Conservation (phyloP, 2,888 invertebrate species). For the Rosalia funebris region DNA sequence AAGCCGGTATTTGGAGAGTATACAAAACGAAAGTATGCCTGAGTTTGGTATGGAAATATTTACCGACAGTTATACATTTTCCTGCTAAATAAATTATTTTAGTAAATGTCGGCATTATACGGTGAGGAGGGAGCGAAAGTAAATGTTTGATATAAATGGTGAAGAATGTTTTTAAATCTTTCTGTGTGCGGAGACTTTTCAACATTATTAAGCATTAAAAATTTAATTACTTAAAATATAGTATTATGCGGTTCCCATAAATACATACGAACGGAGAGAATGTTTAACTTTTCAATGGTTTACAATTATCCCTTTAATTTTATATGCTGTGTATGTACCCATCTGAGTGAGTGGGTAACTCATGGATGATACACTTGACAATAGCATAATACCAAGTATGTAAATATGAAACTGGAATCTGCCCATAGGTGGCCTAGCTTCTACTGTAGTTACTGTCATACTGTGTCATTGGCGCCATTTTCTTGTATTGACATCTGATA, state of each 20-base stretch:
- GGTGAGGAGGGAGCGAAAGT: slow-evolving; percentile 60
- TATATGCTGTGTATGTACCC: neutral
- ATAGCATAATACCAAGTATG: too few relatives aligned
- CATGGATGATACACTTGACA: too few relatives aligned
- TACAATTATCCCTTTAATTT: neutral
- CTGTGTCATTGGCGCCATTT: too few relatives aligned
- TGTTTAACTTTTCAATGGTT: slow-evolving; percentile 5
- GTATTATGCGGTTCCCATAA: slow-evolving; percentile 7
- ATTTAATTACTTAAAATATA: slow-evolving; percentile 22
- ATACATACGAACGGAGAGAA: slow-evolving; percentile 6
- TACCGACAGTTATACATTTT: slow-evolving; percentile 66
- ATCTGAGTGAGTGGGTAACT: too few relatives aligned
- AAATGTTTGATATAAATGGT: slow-evolving; percentile 61
- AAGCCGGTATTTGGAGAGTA: slow-evolving; percentile 62
- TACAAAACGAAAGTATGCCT: slow-evolving; percentile 63
- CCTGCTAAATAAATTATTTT: slow-evolving; percentile 66
- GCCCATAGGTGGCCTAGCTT: too few relatives aligned
- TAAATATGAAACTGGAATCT: too few relatives aligned
- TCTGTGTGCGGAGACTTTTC: slow-evolving; percentile 22
- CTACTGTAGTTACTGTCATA: too few relatives aligned
- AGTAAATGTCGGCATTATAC: slow-evolving; percentile 64
- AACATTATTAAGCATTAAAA: slow-evolving; percentile 28
- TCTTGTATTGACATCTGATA: too few relatives aligned
- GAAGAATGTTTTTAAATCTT: slow-evolving; percentile 52
- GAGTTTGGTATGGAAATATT: slow-evolving; percentile 65